Evolutionary conservation across 2,113 vertebrate genomes (phyloP).

Genomic region (Psettodes erumei): DNA sequence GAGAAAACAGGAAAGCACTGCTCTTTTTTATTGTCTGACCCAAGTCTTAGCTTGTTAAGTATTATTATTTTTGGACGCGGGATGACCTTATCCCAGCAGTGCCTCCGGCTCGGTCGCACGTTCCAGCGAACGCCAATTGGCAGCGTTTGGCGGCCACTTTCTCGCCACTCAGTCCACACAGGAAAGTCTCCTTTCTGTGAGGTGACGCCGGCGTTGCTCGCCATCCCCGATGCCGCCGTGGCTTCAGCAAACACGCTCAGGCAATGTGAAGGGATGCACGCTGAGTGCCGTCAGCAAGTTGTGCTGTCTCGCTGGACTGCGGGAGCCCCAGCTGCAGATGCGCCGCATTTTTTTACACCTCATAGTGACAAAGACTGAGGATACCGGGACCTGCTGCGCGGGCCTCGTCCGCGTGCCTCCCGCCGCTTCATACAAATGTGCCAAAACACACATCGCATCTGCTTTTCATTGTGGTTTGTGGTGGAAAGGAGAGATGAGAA

Average conservation of each 20-base stretch:
- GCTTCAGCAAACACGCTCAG: too few relatives aligned
- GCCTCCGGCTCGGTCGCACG: conserved; percentile 36
- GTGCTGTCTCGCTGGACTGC: too few relatives aligned
- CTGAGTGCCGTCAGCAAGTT: too few relatives aligned
- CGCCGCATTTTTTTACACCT: not conserved
- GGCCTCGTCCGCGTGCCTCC: not conserved
- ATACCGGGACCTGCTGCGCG: not conserved
- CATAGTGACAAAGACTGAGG: not conserved
- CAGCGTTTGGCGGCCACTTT: not conserved
- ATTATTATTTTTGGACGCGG: conserved; percentile 52
- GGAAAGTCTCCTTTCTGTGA: not conserved
- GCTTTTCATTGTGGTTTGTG: conserved; percentile 36
- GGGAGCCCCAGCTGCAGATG: not conserved
- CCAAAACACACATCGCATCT: conserved; percentile 12
- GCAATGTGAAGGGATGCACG: too few relatives aligned
- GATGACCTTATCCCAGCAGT: conserved; percentile 37
- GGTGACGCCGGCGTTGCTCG: not conserved
- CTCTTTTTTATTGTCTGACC: conserved; percentile 28
- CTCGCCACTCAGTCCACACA: conserved; percentile 4
- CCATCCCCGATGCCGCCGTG: not conserved
- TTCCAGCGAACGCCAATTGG: conserved; percentile 41
- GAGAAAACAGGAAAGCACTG: not conserved
- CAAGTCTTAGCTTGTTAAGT: conserved; percentile 45
- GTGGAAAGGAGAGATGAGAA: not conserved
- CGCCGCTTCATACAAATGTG: not conserved